A percentile compares a stretch with the other conserved stretches of the same genome.
phyloP scores from a whole-genome alignment of 2,113 vertebrate species.

The Mesembrinibis cayennensis region DNA sequence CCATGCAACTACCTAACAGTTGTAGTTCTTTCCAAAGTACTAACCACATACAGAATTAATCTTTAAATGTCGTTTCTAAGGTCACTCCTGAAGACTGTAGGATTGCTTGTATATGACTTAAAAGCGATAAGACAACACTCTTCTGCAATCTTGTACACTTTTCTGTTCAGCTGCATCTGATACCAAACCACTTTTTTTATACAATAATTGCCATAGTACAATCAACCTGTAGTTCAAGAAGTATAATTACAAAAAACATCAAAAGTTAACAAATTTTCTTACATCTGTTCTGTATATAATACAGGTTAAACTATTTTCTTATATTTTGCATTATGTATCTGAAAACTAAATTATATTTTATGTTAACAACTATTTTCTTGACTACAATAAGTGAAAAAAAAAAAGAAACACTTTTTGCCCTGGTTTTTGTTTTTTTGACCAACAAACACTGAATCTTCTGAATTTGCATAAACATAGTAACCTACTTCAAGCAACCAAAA shows the following conservation, averaged over 20 bases:
- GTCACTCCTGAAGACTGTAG: slow-evolving; percentile 80
- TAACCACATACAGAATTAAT: slow-evolving; percentile 82
- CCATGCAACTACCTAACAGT: neutral
- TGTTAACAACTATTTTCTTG: neutral
- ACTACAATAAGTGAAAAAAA: neutral
- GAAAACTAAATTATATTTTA: neutral
- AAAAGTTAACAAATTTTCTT: neutral
- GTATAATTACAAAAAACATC: neutral
- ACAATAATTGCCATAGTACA: slow-evolving; percentile 82
- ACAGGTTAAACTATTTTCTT: neutral
- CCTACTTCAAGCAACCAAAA: neutral
- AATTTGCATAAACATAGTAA: neutral
- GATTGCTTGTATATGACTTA: slow-evolving; percentile 81
- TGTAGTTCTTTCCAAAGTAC: slow-evolving; percentile 12
- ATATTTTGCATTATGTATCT: neutral
- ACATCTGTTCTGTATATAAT: neutral
- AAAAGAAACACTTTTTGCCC: neutral
- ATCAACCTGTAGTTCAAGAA: slow-evolving; percentile 76
- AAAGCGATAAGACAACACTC: slow-evolving; percentile 69
- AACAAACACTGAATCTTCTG: neutral
- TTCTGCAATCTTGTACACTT: slow-evolving; percentile 66
- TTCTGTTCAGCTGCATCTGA: slow-evolving; percentile 68
- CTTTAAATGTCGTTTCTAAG: slow-evolving; percentile 67
- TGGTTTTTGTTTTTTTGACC: neutral
- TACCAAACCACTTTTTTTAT: slow-evolving; percentile 79